Evolutionary conservation across 2,797 vertebrate genomes (phyloP).

Genomic region (Rhyacichthys aspro): DNA sequence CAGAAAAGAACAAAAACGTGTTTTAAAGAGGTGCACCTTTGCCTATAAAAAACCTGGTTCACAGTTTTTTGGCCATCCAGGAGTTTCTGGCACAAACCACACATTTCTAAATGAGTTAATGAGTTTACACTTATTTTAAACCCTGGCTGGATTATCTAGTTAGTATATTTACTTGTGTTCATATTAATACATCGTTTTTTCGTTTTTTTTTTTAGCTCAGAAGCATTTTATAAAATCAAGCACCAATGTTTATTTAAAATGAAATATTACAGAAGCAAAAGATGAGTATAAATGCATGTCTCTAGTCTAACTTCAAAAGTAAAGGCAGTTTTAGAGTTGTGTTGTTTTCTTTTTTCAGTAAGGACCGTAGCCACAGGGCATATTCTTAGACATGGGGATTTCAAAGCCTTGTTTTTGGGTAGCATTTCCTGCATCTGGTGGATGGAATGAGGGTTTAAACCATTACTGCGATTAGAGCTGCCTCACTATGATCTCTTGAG

Average conservation of each 20-base stretch:
- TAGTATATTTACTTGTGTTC: neutral
- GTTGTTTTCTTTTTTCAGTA: constrained; percentile 49
- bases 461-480: constrained; percentile 83
- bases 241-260: neutral
- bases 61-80: constrained; percentile 24
- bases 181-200: no score
- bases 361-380: constrained; percentile 69
- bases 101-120: constrained; percentile 4
- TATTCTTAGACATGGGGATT: constrained; percentile 77
- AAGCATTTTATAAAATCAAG: neutral
- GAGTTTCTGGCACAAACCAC: constrained; percentile 20
- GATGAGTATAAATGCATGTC: neutral
- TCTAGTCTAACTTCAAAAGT: constrained; percentile 57
- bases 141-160: neutral
- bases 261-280: neutral
- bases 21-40: constrained; percentile 24
- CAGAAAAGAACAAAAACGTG: constrained; percentile 37
- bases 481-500: constrained; percentile 83
- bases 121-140: constrained; percentile 9
- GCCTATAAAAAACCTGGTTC: no score
- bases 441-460: constrained; percentile 79
- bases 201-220: neutral
- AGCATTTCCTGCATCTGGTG: constrained; percentile 77
- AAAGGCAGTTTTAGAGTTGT: constrained; percentile 58
- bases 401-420: constrained; percentile 76